Percentiles rank a stretch among this genome's conserved stretches.
phyloP scores from a whole-genome alignment of 2,113 vertebrate species.

The Triplophysa rosa region DNA sequence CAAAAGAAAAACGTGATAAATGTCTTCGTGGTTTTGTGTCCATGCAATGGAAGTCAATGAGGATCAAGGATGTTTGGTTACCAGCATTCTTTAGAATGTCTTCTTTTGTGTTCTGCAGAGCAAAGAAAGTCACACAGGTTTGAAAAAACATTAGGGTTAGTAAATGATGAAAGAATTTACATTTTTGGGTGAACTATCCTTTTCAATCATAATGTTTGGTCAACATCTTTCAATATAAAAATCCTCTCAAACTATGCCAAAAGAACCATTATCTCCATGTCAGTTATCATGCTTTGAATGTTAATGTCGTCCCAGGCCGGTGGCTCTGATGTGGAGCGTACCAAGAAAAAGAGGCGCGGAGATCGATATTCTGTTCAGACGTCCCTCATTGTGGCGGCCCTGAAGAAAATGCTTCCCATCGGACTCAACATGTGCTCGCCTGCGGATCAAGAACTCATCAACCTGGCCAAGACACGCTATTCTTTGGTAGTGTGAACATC shows the following conservation, averaged over 20 bases:
- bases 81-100: too few relatives aligned
- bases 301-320: conserved; percentile 75
- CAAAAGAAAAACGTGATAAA: too few relatives aligned
- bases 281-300: conserved; percentile 38
- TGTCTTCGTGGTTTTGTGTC: too few relatives aligned
- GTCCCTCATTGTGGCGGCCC: conserved; percentile 90
- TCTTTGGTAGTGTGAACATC: conserved; percentile 79
- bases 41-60: too few relatives aligned
- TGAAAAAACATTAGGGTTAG: too few relatives aligned
- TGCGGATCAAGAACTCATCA: conserved; percentile 91
- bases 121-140: too few relatives aligned
- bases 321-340: conserved; percentile 89
- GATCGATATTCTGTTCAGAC: conserved; percentile 94
- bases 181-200: too few relatives aligned
- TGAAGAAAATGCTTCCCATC: conserved; percentile 97
- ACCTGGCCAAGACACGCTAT: conserved; percentile 89
- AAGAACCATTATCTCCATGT: neutral
- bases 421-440: conserved; percentile 98
- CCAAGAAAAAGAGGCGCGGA: conserved; percentile 88
- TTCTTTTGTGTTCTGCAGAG: too few relatives aligned
- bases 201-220: too few relatives aligned
- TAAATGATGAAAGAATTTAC: too few relatives aligned
- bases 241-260: neutral
- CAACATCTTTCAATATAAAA: conserved; percentile 5
- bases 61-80: too few relatives aligned